Conservation (phyloP, 2,797 vertebrate genomes). For the Chaetophractus vellerosus region DNA sequence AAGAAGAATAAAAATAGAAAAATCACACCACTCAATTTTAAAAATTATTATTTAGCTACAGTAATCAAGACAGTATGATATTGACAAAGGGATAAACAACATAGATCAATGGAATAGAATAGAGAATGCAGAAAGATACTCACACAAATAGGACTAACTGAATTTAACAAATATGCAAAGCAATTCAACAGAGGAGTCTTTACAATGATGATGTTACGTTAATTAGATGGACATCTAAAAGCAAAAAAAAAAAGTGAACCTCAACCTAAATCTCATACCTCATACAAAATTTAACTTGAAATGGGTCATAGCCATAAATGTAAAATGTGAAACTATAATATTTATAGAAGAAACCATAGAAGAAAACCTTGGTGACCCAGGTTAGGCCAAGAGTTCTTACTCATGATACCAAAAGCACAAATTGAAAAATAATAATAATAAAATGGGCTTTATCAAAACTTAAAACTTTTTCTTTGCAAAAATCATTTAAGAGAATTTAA, state of each 20-base stretch:
- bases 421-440: neutral
- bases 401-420: neutral
- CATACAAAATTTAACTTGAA: neutral
- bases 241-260: neutral
- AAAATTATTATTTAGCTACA: neutral
- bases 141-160: neutral
- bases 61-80: neutral
- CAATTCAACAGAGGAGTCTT: neutral
- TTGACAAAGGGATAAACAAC: neutral
- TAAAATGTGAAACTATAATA: neutral
- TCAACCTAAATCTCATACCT: neutral
- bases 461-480: neutral
- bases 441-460: too few relatives aligned
- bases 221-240: neutral
- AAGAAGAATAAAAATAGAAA: neutral
- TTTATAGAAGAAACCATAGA: neutral
- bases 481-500: neutral
- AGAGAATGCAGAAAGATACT: neutral
- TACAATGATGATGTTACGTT: neutral
- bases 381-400: neutral
- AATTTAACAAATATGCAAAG: neutral
- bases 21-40: neutral
- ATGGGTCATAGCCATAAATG: too few relatives aligned
- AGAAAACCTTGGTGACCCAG: neutral
- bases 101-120: neutral